phyloP scores from a whole-genome alignment of 2,797 vertebrate species.

The Catharus ustulatus region DNA sequence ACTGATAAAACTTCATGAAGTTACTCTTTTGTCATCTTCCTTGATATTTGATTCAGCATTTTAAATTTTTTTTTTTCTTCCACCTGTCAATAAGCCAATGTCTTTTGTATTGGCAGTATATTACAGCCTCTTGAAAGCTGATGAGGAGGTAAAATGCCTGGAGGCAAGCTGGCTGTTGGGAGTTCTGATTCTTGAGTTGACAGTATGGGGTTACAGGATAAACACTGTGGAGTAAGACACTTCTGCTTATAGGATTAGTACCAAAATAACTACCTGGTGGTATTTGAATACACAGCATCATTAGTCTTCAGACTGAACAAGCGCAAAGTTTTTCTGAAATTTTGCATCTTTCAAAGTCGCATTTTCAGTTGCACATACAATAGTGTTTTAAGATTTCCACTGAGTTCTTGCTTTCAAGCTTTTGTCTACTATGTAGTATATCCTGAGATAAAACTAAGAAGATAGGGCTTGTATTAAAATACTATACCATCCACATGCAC shows the following conservation, averaged over 20 bases:
- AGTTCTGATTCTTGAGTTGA: constrained; percentile 12
- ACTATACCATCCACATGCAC: background rate
- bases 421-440: background rate
- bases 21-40: background rate
- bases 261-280: background rate
- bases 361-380: background rate
- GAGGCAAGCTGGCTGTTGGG: constrained; percentile 31
- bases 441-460: background rate
- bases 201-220: constrained; percentile 12
- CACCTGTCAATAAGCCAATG: constrained; percentile 22
- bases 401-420: background rate
- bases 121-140: constrained; percentile 41
- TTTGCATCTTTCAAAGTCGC: background rate
- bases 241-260: background rate
- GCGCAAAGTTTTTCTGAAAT: background rate
- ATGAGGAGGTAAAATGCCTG: constrained; percentile 37
- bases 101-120: constrained; percentile 29
- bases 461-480: background rate
- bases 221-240: constrained; percentile 1
- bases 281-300: background rate
- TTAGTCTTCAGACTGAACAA: background rate
- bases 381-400: background rate
- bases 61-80: background rate
- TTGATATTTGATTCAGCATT: constrained; percentile 19
- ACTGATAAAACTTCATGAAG: background rate